These are phyloP conservation scores for Hylaea fasciaria DNA, from an alignment of 2,888 invertebrate species.

Conservation along the genomic window DNA sequence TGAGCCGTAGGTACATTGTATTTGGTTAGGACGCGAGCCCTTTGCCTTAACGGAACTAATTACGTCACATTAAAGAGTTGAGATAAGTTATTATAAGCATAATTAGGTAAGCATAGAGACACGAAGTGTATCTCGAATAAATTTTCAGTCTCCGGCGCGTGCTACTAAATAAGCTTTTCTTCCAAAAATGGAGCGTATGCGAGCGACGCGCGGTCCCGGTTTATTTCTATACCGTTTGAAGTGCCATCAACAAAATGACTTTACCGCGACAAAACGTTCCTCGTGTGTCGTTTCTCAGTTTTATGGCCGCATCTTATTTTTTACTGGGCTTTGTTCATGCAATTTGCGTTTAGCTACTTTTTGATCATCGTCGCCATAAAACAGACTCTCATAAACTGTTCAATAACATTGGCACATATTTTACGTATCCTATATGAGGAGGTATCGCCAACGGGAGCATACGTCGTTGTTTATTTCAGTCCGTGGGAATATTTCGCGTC, in stretches of 20 bases:
- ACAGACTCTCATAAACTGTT: constrained; percentile 31
- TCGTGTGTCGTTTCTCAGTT: constrained; percentile 50
- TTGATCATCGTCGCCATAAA: constrained; percentile 29
- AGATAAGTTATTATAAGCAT: constrained; percentile 10
- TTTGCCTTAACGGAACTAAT: constrained; percentile 44
- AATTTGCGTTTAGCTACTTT: constrained; percentile 35
- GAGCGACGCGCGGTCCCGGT: constrained; percentile 49
- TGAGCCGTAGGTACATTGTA: constrained; percentile 45
- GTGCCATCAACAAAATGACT: constrained; percentile 62
- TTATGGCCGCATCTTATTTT: constrained; percentile 48
- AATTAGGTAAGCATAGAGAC: constrained; percentile 29
- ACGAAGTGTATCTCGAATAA: constrained; percentile 42
- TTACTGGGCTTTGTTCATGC: constrained; percentile 42
- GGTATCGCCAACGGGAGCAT: constrained; percentile 18
- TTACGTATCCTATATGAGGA: constrained; percentile 22
- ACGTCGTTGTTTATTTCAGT: constrained; percentile 33
- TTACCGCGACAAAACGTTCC: constrained; percentile 58
- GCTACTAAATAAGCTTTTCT: constrained; percentile 57
- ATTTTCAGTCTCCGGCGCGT: constrained; percentile 52
- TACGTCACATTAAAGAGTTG: constrained; percentile 19
- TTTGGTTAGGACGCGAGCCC: constrained; percentile 65
- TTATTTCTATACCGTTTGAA: constrained; percentile 69
- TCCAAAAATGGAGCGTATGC: constrained; percentile 59
- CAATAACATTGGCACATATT: constrained; percentile 29
- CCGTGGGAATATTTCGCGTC: constrained; percentile 29